phyloP scores from a whole-genome alignment of 2,113 vertebrate species.

The Cephalopterus ornatus region DNA sequence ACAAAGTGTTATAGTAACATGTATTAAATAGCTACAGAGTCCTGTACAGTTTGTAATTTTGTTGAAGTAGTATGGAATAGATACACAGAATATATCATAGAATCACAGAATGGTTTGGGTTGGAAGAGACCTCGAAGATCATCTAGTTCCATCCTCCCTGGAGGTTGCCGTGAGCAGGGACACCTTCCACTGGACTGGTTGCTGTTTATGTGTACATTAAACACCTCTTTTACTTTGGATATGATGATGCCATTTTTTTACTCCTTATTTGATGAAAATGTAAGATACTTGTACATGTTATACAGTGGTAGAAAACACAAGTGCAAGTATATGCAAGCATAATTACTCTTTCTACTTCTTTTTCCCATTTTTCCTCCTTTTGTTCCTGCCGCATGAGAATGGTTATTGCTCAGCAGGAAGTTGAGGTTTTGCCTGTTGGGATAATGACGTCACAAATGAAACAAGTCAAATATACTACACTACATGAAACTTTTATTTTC shows the following conservation, averaged over 20 bases:
- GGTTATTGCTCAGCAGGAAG: background rate
- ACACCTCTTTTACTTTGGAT: background rate
- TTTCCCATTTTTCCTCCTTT: background rate
- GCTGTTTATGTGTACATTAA: background rate
- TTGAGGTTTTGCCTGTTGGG: background rate
- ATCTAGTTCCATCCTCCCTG: background rate
- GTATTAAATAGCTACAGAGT: background rate
- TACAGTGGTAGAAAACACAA: background rate
- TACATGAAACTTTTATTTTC: background rate
- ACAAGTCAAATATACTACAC: background rate
- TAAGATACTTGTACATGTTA: background rate
- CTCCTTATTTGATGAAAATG: background rate
- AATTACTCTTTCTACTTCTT: background rate
- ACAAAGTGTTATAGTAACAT: background rate
- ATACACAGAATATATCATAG: background rate
- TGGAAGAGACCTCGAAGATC: background rate
- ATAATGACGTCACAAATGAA: background rate
- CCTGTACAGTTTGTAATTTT: background rate
- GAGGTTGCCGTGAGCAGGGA: background rate
- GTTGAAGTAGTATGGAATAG: background rate
- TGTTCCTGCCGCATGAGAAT: background rate
- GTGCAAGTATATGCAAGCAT: background rate
- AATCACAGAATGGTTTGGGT: background rate
- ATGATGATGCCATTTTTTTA: fast-evolving
- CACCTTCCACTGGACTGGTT: background rate